Percentiles rank a stretch among this genome's conserved stretches.
phyloP scores from a whole-genome alignment of 2,113 vertebrate genomes.

The Salvelinus alpinus region DNA sequence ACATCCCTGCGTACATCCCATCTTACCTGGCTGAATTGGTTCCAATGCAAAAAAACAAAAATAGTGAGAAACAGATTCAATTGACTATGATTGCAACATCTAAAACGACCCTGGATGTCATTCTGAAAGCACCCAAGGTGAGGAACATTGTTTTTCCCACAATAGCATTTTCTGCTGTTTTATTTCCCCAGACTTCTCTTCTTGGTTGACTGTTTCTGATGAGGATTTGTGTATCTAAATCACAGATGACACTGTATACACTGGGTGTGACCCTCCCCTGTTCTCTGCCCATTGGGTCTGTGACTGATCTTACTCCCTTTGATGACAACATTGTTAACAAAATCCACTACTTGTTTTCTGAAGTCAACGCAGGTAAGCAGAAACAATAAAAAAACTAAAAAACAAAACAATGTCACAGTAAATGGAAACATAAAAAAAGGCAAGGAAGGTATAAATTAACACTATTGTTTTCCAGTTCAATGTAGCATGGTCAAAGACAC shows the following conservation, averaged over 20 bases:
- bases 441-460: background rate
- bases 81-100: constrained; percentile 64
- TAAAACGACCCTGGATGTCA: constrained; percentile 61
- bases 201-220: background rate
- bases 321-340: constrained; percentile 8
- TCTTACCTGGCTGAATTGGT: constrained; percentile 58
- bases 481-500: constrained; percentile 42
- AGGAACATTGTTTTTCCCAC: background rate
- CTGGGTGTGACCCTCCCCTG: constrained; percentile 68
- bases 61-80: constrained; percentile 64
- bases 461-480: constrained; percentile 43
- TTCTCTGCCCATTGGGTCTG: constrained; percentile 64
- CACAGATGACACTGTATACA: constrained; percentile 71
- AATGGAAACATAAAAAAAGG: background rate
- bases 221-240: constrained; percentile 6
- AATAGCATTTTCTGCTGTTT: background rate
- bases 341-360: constrained; percentile 35
- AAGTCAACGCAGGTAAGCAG: constrained; percentile 51
- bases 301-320: constrained; percentile 35
- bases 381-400: background rate
- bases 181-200: background rate
- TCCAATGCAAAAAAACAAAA: constrained; percentile 42
- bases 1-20: constrained; percentile 44
- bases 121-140: constrained; percentile 74
- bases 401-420: background rate